Evolutionary conservation across 2,113 vertebrate species (phyloP).

Genomic region (Asarcornis scutulata): DNA sequence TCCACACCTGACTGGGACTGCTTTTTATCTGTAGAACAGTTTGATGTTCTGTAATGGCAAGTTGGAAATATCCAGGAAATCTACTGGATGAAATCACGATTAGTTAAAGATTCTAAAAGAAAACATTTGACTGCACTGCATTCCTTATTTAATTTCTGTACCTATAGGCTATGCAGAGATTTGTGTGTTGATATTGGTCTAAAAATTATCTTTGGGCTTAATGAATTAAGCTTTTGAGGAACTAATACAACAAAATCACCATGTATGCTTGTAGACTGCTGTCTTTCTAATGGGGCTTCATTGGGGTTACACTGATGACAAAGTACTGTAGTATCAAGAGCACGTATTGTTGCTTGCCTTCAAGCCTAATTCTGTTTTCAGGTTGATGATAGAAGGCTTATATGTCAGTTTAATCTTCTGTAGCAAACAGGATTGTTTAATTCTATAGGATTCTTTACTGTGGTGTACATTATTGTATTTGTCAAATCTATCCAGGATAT

Average conservation of each 20-base stretch:
- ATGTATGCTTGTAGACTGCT: background rate
- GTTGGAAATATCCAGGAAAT: background rate
- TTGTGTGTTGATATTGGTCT: background rate
- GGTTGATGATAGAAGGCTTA: background rate
- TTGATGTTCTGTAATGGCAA: background rate
- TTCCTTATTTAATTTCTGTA: background rate
- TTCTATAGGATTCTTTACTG: accelerated
- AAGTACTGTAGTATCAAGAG: background rate
- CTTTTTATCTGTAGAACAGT: background rate
- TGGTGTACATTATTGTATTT: background rate
- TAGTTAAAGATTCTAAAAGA: background rate
- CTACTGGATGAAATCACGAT: background rate
- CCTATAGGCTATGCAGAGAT: background rate
- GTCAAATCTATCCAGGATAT: background rate
- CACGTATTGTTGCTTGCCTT: background rate
- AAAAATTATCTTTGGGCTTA: background rate
- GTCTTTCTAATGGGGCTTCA: background rate
- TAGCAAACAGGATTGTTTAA: background rate
- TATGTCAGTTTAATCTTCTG: background rate
- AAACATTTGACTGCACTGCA: accelerated
- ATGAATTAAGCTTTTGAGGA: background rate
- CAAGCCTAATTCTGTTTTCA: background rate
- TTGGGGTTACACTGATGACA: background rate
- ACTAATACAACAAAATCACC: background rate
- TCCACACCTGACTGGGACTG: background rate